Conservation (phyloP, 2,113 vertebrate species). For the Scartelaos histophorus region DNA sequence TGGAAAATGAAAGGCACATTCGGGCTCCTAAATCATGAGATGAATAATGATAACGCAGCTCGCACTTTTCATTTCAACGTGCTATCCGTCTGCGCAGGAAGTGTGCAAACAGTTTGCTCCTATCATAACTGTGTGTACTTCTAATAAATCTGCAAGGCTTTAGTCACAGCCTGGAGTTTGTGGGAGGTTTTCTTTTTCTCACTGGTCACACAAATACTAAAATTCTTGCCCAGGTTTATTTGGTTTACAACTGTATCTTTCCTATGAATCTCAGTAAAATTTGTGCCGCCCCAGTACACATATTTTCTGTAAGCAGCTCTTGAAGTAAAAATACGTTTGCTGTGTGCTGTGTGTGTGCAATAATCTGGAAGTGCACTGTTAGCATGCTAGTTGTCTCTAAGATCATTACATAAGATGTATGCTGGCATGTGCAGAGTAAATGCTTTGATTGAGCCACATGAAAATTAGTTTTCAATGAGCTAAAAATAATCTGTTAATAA, state of each 20-base stretch:
- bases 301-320: too few relatives aligned
- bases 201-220: background rate
- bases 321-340: too few relatives aligned
- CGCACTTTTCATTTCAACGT: conserved; percentile 46
- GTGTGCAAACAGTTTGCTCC: conserved; percentile 50
- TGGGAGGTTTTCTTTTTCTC: background rate
- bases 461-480: too few relatives aligned
- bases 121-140: conserved; percentile 16
- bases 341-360: too few relatives aligned
- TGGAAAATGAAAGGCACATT: conserved; percentile 67
- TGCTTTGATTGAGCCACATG: too few relatives aligned
- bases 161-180: background rate
- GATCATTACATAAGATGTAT: too few relatives aligned
- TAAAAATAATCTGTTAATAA: too few relatives aligned
- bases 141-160: background rate
- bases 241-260: background rate
- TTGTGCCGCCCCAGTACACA: too few relatives aligned
- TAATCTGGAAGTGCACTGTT: too few relatives aligned
- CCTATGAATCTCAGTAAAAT: too few relatives aligned
- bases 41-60: conserved; percentile 67
- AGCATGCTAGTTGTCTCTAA: too few relatives aligned
- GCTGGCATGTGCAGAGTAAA: too few relatives aligned
- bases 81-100: conserved; percentile 50
- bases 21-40: conserved; percentile 70
- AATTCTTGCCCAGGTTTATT: background rate